Evolutionary conservation across 2,797 vertebrate species (phyloP), one percentile per base, ranked within the genome.

Genomic region (Neoniphon sammara): DNA sequence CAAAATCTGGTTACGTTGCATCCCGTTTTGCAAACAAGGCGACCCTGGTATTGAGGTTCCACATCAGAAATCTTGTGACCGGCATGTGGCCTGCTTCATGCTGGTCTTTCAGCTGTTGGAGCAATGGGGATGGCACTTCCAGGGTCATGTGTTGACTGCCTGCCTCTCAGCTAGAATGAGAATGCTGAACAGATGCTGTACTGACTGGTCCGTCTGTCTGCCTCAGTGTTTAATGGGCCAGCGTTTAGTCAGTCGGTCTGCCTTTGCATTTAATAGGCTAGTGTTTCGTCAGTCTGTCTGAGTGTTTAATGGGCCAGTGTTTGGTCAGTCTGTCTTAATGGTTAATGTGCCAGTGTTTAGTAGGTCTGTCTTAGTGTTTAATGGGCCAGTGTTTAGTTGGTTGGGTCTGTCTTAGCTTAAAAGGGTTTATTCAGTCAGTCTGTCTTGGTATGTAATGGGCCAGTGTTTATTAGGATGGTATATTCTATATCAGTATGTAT

Each of bases 121-220:
- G 52, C 7, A 67, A 84, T 67, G 31, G 58, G n/a, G 54, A 57
- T 25, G 78, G 56, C 62, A 42, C 77, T 70, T 65, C 30, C 36
- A 55, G 79, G 88, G 86, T 89, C 81, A 87, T 84, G 81, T 66
- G 75, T 61, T n/a, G 18, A 66, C 60, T 2, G 27, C 53, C 73
- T 52, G 60, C 72, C 68, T 71, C 55, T 65, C 78, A 46, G 68
- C 83, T 6, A 42, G 49, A 70, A n/a, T 15, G 61, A 81, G 79
- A 80, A 76, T 66, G 75, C n/a, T 34, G 66, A 88, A 58, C 88
- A 92, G 90, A 89, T 92, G 90, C 87, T 83, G 10, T 20, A 70
- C 73, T 86, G 84, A 81, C 54, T 70, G 73, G 65, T 70, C 82
- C 80, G 62, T 90, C 86, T 84, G 82, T 70, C 86, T 64, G 73